A percentile compares a stretch with the other conserved stretches of the same genome.
phyloP scores from a whole-genome alignment of 2,797 vertebrate genomes.

The Danio choprae region DNA sequence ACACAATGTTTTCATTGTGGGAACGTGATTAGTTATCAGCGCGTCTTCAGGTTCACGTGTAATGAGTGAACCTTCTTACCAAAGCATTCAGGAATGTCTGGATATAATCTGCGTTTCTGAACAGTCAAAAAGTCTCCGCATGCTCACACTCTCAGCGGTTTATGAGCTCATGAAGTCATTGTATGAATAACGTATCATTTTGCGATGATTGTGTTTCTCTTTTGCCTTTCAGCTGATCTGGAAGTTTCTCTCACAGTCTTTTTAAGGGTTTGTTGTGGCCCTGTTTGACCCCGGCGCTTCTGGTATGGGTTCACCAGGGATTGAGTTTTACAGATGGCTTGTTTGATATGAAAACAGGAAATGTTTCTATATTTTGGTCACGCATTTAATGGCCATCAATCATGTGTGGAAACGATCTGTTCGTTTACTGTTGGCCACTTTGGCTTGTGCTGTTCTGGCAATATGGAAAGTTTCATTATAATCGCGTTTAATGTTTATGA shows the following conservation, averaged over 20 bases:
- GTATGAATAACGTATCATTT: conserved; percentile 14
- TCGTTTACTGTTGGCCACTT: neutral
- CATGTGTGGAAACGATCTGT: neutral
- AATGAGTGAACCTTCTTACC: conserved; percentile 41
- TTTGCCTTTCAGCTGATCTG: conserved; percentile 15
- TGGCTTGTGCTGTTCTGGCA: neutral
- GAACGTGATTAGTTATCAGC: conserved; percentile 34
- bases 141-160: neutral
- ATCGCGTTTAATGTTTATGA: no score
- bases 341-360: conserved; percentile 64
- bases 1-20: conserved; percentile 39
- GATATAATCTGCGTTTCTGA: conserved; percentile 20
- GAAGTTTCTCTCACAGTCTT: conserved; percentile 25
- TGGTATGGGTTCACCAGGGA: conserved; percentile 43
- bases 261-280: neutral
- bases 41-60: conserved; percentile 25
- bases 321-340: conserved; percentile 47
- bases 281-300: conserved; percentile 39
- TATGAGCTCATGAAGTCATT: neutral
- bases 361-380: conserved; percentile 40
- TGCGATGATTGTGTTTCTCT: neutral
- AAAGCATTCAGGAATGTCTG: conserved; percentile 34
- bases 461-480: neutral
- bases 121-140: conserved; percentile 21
- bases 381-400: conserved; percentile 11